These are phyloP conservation scores for Centrocercus urophasianus DNA, from an alignment of 2,113 vertebrate genomes.

Conservation along the genomic window DNA sequence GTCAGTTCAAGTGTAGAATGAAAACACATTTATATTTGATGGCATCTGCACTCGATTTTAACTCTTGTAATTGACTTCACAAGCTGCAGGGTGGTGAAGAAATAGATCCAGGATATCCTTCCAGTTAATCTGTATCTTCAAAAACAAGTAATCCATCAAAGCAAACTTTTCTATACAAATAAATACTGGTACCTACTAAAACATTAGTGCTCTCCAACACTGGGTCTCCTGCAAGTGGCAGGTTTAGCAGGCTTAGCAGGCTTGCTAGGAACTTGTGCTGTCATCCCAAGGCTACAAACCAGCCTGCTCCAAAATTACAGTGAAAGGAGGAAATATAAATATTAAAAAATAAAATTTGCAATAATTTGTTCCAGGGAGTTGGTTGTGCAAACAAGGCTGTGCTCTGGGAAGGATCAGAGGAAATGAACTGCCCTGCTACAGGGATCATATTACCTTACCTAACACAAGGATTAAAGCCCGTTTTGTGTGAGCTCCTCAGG, in stretches of 20 bases:
- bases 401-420: not conserved
- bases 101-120: not conserved
- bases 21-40: slow-evolving; percentile 26
- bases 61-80: slow-evolving; percentile 18
- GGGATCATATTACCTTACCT: not conserved
- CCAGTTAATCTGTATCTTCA: not conserved
- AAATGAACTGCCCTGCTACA: not conserved
- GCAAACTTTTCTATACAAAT: not conserved
- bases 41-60: slow-evolving; percentile 23
- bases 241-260: not conserved
- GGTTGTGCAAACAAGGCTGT: not conserved
- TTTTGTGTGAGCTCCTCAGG: not conserved
- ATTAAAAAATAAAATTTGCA: not conserved
- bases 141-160: not conserved
- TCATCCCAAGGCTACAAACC: not conserved
- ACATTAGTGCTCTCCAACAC: not conserved
- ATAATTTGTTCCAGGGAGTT: not conserved
- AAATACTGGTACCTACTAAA: not conserved
- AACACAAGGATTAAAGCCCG: not conserved
- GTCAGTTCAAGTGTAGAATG: not conserved
- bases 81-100: not conserved
- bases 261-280: not conserved
- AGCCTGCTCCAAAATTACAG: not conserved
- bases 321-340: not conserved
- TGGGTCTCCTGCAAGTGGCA: not conserved